Percentiles rank a stretch among this genome's conserved stretches.
phyloP scores from a whole-genome alignment of 2,888 invertebrate genomes.

The Automeris io region DNA sequence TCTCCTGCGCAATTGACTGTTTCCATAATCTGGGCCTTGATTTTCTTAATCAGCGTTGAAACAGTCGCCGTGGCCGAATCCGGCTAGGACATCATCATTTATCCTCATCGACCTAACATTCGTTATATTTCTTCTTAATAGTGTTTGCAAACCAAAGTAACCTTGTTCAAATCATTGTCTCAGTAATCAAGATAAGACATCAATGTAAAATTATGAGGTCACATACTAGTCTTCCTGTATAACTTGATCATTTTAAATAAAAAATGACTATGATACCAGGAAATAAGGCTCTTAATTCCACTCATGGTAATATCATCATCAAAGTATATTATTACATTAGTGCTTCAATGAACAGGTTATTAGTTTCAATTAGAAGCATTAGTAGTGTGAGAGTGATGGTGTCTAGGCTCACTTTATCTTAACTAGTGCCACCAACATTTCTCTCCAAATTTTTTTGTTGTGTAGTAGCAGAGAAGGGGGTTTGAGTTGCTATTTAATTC shows the following conservation, averaged over 20 bases:
- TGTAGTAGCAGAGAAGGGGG: too few relatives aligned
- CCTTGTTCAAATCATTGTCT: neutral
- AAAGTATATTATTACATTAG: constrained; percentile 18
- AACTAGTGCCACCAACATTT: too few relatives aligned
- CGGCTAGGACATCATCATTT: too few relatives aligned
- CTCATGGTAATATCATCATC: constrained; percentile 12
- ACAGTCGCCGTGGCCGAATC: too few relatives aligned
- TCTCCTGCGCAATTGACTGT: too few relatives aligned
- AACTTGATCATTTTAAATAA: neutral
- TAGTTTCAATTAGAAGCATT: constrained; percentile 56
- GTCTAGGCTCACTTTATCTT: too few relatives aligned
- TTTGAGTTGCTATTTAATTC: too few relatives aligned
- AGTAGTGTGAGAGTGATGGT: too few relatives aligned
- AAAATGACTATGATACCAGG: neutral
- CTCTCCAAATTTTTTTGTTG: too few relatives aligned
- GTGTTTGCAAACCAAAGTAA: neutral
- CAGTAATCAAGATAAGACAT: neutral
- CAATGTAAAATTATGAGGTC: neutral
- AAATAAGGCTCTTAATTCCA: constrained; percentile 33
- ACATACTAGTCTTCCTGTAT: neutral
- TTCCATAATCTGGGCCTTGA: too few relatives aligned
- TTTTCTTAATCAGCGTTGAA: too few relatives aligned
- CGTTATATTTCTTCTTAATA: neutral
- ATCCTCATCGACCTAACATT: too few relatives aligned
- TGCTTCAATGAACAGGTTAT: constrained; percentile 34